Evolutionary conservation across 2,113 vertebrate genomes (phyloP).

Genomic region (Amphiprion ocellaris): DNA sequence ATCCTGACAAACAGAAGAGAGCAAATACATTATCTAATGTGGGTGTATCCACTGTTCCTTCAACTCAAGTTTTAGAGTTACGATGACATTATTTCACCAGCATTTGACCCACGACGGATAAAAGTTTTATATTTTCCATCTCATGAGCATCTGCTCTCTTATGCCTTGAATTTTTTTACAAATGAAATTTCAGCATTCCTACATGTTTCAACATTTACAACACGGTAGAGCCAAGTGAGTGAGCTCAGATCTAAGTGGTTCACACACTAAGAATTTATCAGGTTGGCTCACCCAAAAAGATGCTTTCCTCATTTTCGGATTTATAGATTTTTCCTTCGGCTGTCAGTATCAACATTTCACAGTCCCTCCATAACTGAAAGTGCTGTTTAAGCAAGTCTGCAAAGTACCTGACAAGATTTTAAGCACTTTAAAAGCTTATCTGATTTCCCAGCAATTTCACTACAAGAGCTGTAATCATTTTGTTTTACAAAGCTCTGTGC

Average conservation of each 20-base stretch:
- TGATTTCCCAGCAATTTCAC: no score
- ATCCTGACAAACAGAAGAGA: background rate
- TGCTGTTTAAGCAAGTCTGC: background rate
- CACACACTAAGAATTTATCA: constrained; percentile 23
- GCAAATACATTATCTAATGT: constrained; percentile 7
- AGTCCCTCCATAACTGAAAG: background rate
- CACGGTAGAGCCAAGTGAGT: constrained; percentile 18
- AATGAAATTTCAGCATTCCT: constrained; percentile 21
- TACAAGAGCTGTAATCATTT: no score
- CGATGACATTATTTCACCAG: constrained; percentile 14
- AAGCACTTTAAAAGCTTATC: no score
- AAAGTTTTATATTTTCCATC: constrained; percentile 15
- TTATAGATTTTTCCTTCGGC: background rate
- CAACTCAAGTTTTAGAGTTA: background rate
- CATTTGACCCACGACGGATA: constrained; percentile 22
- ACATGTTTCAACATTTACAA: constrained; percentile 15
- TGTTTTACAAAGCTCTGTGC: no score
- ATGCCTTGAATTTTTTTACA: constrained; percentile 1
- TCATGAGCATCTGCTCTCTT: constrained; percentile 11
- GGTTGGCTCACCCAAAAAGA: constrained; percentile 21
- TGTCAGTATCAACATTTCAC: background rate
- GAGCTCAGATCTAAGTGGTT: constrained; percentile 28
- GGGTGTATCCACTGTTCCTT: constrained; percentile 32
- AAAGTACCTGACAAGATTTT: background rate
- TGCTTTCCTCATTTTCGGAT: background rate